A percentile compares a stretch with the other conserved stretches of the same genome.
phyloP scores from a whole-genome alignment of 2,113 vertebrate genomes.

The Cariama cristata region DNA sequence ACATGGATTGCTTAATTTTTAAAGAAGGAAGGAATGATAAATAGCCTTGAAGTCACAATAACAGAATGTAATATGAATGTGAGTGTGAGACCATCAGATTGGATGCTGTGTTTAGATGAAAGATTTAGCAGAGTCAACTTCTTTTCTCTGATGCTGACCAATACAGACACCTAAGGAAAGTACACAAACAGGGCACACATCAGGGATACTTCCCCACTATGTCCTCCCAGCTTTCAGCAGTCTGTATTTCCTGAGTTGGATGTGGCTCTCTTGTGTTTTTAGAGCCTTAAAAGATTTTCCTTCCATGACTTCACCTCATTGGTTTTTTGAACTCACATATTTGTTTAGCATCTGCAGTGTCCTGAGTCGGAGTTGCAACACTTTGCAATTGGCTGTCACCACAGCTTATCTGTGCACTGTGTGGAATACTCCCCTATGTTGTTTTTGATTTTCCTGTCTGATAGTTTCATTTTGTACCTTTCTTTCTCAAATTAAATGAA shows the following conservation, averaged over 20 bases:
- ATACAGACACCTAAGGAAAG: neutral
- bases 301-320: neutral
- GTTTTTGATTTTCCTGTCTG: neutral
- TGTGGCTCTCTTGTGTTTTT: neutral
- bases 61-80: neutral
- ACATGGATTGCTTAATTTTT: neutral
- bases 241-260: neutral
- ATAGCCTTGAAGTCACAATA: neutral
- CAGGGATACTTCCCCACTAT: neutral
- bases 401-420: neutral
- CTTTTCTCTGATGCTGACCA: neutral
- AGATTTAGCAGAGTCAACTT: neutral
- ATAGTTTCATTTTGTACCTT: neutral
- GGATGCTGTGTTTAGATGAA: neutral
- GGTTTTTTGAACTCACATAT: neutral
- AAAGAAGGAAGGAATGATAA: neutral
- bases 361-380: neutral
- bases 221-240: neutral
- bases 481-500: neutral
- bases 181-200: neutral
- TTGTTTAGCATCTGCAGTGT: neutral
- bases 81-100: neutral
- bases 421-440: neutral
- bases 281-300: neutral
- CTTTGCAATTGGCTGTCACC: neutral